Percentiles rank a stretch among this genome's conserved stretches.
phyloP scores from a whole-genome alignment of 2,113 vertebrate genomes.

The Diglossa brunneiventris region DNA sequence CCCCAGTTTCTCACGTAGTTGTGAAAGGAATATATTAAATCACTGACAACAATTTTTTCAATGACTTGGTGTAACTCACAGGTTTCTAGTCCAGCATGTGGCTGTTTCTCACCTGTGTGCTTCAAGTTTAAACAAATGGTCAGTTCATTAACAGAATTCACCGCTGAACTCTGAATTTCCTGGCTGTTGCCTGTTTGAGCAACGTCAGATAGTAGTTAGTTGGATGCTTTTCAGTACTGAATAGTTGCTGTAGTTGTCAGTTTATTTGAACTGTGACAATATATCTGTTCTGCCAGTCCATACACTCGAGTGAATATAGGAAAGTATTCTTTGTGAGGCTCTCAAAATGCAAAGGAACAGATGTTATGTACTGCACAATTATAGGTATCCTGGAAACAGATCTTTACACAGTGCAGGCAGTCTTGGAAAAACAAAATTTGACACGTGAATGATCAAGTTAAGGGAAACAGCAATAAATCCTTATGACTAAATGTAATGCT shows the following conservation, averaged over 20 bases:
- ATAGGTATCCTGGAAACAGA: conserved; percentile 78
- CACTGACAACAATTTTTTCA: neutral
- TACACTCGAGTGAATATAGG: conserved; percentile 24
- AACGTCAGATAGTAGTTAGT: neutral
- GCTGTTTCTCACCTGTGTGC: neutral
- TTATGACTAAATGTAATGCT: conserved; percentile 50
- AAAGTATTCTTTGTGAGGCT: conserved; percentile 43
- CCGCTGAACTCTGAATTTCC: neutral
- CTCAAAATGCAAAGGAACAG: conserved; percentile 75
- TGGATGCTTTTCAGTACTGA: neutral
- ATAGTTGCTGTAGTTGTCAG: neutral
- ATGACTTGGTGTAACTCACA: neutral
- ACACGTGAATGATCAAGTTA: conserved; percentile 66
- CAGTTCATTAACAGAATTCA: neutral
- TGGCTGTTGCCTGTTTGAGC: neutral
- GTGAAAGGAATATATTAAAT: neutral
- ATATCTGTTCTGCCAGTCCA: conserved; percentile 47
- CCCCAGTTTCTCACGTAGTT: neutral
- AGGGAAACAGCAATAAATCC: conserved; percentile 68
- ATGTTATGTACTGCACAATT: conserved; percentile 72
- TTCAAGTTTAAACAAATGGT: neutral
- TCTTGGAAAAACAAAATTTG: conserved; percentile 75
- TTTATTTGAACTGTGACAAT: conserved; percentile 57
- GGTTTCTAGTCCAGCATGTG: neutral
- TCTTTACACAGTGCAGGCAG: conserved; percentile 68